Base-by-base conservation (phyloP, 2,113 vertebrate genomes). In the Labrus mixtus region DNA sequence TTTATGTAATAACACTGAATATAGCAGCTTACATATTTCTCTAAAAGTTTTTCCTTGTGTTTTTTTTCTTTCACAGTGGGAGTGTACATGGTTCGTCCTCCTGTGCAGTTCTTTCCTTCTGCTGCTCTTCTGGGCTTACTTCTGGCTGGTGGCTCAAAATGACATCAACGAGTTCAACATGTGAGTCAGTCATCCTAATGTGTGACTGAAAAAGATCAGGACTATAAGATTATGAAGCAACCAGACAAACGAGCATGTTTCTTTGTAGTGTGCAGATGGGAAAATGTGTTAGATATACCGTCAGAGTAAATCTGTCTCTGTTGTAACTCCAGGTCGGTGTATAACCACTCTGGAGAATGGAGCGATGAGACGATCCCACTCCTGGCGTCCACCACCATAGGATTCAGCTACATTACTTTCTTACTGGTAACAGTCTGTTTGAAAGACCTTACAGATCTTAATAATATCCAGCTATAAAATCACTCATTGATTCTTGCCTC, bases 131-230 rank as follows among this genome's bases (percentile, higher is more conserved):
- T 99, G 97, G 97, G 95, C 96, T 73, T 99, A 99, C 88, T 99
- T 99, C 93, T 99, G 97, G 97, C 95, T 96, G 96, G 96, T 96
- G 83, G 95, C 96, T 55, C 96, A 94, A 73, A 99, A 99, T 11
- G 97, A 99, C 93, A 99, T 98, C 90, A 95, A 98, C 22, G 96
- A 99, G 76, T 97, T 99, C 92, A 98, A 98, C 93, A 97, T 96
- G 97, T 98, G 80, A 97, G 97, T 87, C 0, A 0, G 1, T 9
- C 29, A 51, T 76, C 65, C 29, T 43, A 50, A 51, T 13, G 10
- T 51, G 25, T 55, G 1, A 11, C 20, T 45, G 39, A 33, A 0
- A 33, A 33, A 33, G 29, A 10, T 11, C 1, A 41, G 39, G 0
- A 41, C 39, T 11, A 11, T 41, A 41, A 41, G 10, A 41, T 3